These are phyloP conservation scores for Caradrina clavipalpis DNA, from an alignment of 2,888 invertebrate genomes.

Conservation along the genomic window DNA sequence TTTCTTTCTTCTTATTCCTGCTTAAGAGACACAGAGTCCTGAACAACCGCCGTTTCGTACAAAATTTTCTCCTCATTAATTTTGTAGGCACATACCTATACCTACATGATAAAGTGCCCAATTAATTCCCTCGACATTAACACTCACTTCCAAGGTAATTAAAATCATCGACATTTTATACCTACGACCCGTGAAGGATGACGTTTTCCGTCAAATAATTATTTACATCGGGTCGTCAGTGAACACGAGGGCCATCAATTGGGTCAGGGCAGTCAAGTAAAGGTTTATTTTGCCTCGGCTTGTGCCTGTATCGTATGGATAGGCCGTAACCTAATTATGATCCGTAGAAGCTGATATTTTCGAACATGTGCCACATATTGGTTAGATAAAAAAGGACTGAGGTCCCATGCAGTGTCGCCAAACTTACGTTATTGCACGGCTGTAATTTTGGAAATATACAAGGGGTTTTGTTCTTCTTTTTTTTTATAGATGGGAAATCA, in stretches of 20 bases:
- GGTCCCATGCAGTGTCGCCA: no score
- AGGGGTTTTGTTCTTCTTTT: no score
- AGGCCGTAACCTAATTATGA: slow-evolving; percentile 41
- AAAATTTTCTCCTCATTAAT: not conserved
- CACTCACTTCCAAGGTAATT: slow-evolving; percentile 4
- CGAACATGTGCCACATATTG: not conserved
- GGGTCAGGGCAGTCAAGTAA: slow-evolving; percentile 64
- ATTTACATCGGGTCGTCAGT: slow-evolving; percentile 47
- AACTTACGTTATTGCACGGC: not conserved
- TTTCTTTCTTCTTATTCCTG: no score
- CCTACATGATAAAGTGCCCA: not conserved
- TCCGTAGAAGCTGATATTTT: slow-evolving; percentile 29
- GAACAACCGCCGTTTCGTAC: not conserved
- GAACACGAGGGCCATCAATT: slow-evolving; percentile 54
- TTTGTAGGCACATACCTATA: not conserved
- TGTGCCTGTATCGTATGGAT: slow-evolving; percentile 22
- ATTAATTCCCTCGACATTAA: slow-evolving; percentile 4
- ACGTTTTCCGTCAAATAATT: slow-evolving; percentile 41
- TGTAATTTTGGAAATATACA: no score
- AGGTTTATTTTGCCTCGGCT: slow-evolving; percentile 50
- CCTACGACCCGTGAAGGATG: slow-evolving; percentile 8
- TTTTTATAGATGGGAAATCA: no score
- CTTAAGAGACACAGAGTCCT: no score
- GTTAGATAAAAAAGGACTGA: not conserved
- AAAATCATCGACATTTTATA: slow-evolving; percentile 10